phyloP scores from a whole-genome alignment of 1,140 invertebrate species.

The Bombyx mandarina region DNA sequence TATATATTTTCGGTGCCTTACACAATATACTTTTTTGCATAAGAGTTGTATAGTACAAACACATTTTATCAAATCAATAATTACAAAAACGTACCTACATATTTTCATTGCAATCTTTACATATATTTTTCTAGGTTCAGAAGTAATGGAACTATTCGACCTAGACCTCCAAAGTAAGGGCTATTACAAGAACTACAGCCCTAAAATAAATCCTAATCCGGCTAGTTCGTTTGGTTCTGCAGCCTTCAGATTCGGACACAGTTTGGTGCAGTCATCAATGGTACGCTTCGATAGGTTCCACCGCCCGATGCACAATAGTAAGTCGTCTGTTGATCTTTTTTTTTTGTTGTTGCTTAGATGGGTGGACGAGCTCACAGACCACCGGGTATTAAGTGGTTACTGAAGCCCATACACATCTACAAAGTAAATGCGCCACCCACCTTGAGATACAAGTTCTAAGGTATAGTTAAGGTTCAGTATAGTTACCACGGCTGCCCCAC shows the following conservation, averaged over 20 bases:
- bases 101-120: background rate
- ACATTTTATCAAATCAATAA: background rate
- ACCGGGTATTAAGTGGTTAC: too few species aligned
- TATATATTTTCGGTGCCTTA: too few species aligned
- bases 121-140: conserved; percentile 60
- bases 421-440: too few species aligned
- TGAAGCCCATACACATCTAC: too few species aligned
- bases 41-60: background rate
- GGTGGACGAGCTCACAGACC: too few species aligned
- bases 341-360: too few species aligned
- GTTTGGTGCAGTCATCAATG: conserved; percentile 86
- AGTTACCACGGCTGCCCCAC: too few species aligned
- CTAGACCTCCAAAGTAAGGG: conserved; percentile 75
- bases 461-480: too few species aligned
- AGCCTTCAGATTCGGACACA: conserved; percentile 97
- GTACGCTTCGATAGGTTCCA: conserved; percentile 77
- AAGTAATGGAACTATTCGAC: conserved; percentile 81
- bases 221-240: conserved; percentile 95
- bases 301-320: conserved; percentile 77
- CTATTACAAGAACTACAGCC: conserved; percentile 82
- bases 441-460: too few species aligned
- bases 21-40: too few species aligned
- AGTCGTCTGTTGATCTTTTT: conserved; percentile 20
- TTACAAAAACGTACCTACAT: background rate
- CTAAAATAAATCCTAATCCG: conserved; percentile 86